Conservation (phyloP, 2,113 vertebrate genomes). For the Caranx ignobilis region DNA sequence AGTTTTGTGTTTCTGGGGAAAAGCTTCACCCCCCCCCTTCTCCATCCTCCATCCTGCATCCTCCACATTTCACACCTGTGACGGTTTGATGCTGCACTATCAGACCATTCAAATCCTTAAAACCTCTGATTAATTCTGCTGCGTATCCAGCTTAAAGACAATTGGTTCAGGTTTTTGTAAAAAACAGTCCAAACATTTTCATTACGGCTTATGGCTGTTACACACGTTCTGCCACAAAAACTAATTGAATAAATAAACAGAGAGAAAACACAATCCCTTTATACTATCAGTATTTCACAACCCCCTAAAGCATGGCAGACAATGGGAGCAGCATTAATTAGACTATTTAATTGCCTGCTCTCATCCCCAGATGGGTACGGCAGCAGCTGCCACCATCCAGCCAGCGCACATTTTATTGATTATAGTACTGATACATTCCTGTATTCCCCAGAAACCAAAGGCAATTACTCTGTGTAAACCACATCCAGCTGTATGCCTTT, state of each 20-base stretch:
- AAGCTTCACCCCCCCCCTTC: background rate
- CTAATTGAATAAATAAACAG: slow-evolving; percentile 41
- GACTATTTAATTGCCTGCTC: slow-evolving; percentile 75
- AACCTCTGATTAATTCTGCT: background rate
- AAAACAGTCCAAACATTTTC: slow-evolving; percentile 5
- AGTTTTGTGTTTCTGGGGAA: background rate
- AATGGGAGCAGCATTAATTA: slow-evolving; percentile 76
- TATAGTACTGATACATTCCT: slow-evolving; percentile 73
- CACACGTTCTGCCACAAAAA: slow-evolving; percentile 15
- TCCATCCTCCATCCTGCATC: too few relatives aligned
- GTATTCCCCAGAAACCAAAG: slow-evolving; percentile 77
- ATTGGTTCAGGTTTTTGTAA: slow-evolving; percentile 16
- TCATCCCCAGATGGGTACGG: slow-evolving; percentile 69
- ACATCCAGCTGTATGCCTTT: slow-evolving; percentile 74
- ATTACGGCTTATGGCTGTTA: slow-evolving; percentile 32
- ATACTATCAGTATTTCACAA: slow-evolving; percentile 51
- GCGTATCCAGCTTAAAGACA: slow-evolving; percentile 1
- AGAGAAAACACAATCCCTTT: slow-evolving; percentile 34
- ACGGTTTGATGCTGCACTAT: background rate
- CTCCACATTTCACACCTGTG: background rate
- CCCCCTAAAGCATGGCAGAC: slow-evolving; percentile 60
- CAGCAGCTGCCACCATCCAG: slow-evolving; percentile 76
- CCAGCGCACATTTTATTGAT: slow-evolving; percentile 77
- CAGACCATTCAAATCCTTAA: background rate
- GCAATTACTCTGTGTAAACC: slow-evolving; percentile 80